Conservation (phyloP, 2,797 vertebrate genomes). For the Poeciliopsis gracilis region DNA sequence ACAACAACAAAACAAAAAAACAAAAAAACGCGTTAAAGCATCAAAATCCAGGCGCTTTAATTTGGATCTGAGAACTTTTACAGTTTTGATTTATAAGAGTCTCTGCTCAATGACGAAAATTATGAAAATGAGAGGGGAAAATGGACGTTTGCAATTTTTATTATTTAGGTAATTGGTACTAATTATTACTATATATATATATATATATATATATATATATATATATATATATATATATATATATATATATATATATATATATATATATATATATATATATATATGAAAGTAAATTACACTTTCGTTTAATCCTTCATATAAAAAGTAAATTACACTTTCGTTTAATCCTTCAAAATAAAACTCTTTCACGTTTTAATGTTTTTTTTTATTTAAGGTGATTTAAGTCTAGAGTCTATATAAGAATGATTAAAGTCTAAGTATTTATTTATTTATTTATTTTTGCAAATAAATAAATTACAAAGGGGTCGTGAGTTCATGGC, state of each 20-base stretch:
- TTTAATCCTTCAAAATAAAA: not conserved
- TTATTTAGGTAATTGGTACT: not conserved
- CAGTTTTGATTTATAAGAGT: slow-evolving; percentile 17
- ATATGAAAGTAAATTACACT: too few relatives aligned
- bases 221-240: not conserved
- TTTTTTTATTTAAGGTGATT: not conserved
- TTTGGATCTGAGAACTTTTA: not conserved
- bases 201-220: not conserved
- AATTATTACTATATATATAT: not conserved
- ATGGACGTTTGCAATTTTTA: not conserved
- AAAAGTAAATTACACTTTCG: not conserved
- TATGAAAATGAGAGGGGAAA: not conserved
- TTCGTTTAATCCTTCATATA: too few relatives aligned
- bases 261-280: not conserved
- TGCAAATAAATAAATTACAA: not conserved
- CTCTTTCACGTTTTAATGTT: not conserved
- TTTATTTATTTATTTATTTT: too few relatives aligned
- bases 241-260: not conserved
- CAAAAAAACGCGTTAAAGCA: not conserved
- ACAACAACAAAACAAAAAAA: not conserved
- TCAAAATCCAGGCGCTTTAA: not conserved
- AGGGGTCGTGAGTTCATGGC: not conserved
- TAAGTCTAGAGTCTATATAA: too few relatives aligned
- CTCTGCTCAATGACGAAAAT: not conserved
- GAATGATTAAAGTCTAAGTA: too few relatives aligned